Base-by-base conservation (phyloP, 2,797 vertebrate species). In the Bradypodion pumilum region DNA sequence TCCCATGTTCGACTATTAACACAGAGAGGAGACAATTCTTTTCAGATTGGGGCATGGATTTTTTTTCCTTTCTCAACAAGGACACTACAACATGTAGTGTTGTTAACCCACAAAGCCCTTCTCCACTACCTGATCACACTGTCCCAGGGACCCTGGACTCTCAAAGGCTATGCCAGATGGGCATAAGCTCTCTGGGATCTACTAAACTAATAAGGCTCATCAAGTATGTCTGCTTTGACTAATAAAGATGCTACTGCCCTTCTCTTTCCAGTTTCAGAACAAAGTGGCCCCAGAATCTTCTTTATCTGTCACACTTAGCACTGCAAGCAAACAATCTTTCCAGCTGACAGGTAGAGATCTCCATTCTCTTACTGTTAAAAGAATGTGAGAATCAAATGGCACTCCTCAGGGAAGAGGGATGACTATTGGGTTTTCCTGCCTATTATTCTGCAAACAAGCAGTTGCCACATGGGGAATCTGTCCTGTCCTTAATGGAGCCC, bases 1-100 rank as follows among this genome's bases (percentile, higher is more conserved):
- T 56, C 37, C 19, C 5, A 49, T 65, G 27, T 35, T 0, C 0
- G 1, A 0, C 0, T 74, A 60, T 78, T 74, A 78, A 82, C 13
- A 19, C 76, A 0, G 83, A 59, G 29, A 15, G 60, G 12, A 35
- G 86, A 68, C 65, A 68, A 52, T 44, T 40, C 13, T 10, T 42
- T 79, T 37, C 6, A 29, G 49, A 65, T 56, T 42, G 35, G 21
- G 6, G 9, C 6, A 40, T 4, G n/a, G n/a, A 25, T 88, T 35
- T 1, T 37, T 16, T 19, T 15, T 19, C 52, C 52, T 3, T 19
- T 19, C 52, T 15, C 5, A 21, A 49, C 13, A 13, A 13, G 37
- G n/a, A 4, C 0, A n/a, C 3, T 0, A 0, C 0, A 0, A 19
- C 60, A 1, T 19, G 65, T 3, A 49, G n/a, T 35, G 29, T 25